Evolutionary conservation across 1,140 invertebrate species (phyloP), one percentile per base, ranked within the genome.

Genomic region (Megathymus violae): DNA sequence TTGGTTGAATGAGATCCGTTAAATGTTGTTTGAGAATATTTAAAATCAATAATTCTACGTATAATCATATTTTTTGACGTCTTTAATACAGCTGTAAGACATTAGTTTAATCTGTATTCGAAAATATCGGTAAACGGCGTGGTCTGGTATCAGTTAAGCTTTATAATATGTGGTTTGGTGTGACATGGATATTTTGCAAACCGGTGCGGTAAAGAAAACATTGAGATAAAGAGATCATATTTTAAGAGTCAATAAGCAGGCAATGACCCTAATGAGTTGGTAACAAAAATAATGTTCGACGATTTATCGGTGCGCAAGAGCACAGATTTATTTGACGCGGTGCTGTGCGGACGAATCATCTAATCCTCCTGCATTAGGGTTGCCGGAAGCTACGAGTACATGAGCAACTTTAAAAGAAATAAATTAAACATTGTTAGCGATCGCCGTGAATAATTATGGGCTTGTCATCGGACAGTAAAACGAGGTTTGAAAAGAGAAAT

Each of bases 201-300:
- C 61, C 67, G 71, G 66, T 74, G 70, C 61, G 76, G 74, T 74
- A 71, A 84, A 80, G 71, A 82, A 83, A 84, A 85, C 80, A 82
- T 77, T 60, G 50, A 65, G 62, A 74, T 81, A 70, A 78, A 75
- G 66, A 70, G 69, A 73, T 83, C 78, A 85, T 87, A 89, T 86
- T 79, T 82, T 79, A 86, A 66, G 81, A 89, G 85, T 77, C 83
- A 85, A 88, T 88, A 80, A 80, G 78, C 83, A 88, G 82, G 76
- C 88, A 88, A 90, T 88, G 88, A 90, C 87, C 87, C 83, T 89
- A 88, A 89, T 87, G 87, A 88, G 82, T 80, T 77, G 74, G 82
- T 75, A 86, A 86, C 84, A 88, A 86, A 88, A 90, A 90, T 90
- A 90, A 88, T 88, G 82, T 78, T 64, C 66, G 69, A 79, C 77